These are phyloP conservation scores for Emydura subglobosa DNA, from an alignment of 2,113 vertebrate species.

Conservation along the genomic window DNA sequence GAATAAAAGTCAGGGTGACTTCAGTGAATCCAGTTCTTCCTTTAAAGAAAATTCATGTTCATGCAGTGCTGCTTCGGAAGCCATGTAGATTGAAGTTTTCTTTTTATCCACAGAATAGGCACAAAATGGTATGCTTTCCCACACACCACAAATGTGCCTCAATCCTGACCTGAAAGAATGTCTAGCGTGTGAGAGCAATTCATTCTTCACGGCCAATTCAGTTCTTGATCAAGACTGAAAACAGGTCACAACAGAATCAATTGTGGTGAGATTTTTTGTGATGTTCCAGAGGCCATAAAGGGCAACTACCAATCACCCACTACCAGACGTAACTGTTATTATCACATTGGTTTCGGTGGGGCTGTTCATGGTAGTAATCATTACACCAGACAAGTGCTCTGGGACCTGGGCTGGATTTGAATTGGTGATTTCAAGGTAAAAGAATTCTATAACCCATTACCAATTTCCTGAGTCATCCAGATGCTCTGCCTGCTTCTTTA, in stretches of 20 bases:
- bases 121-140: not conserved
- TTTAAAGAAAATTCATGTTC: not conserved
- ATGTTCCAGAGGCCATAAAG: not conserved
- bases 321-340: not conserved
- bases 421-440: not conserved
- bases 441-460: not conserved
- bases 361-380: not conserved
- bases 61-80: not conserved
- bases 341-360: not conserved
- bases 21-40: not conserved
- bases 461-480: not conserved
- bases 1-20: not conserved
- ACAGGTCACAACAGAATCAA: not conserved
- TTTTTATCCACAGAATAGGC: not conserved
- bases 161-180: not conserved
- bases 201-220: not conserved
- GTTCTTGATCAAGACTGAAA: not conserved
- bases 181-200: not conserved
- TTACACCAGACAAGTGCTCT: not conserved
- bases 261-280: not conserved
- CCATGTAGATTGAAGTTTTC: not conserved
- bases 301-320: not conserved
- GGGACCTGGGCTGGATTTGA: not conserved
- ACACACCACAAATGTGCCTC: not conserved
- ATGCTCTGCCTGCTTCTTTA: not conserved